These are phyloP conservation scores for Temnothorax unifasciatus DNA, from an alignment of 2,888 invertebrate genomes.

Conservation along the genomic window DNA sequence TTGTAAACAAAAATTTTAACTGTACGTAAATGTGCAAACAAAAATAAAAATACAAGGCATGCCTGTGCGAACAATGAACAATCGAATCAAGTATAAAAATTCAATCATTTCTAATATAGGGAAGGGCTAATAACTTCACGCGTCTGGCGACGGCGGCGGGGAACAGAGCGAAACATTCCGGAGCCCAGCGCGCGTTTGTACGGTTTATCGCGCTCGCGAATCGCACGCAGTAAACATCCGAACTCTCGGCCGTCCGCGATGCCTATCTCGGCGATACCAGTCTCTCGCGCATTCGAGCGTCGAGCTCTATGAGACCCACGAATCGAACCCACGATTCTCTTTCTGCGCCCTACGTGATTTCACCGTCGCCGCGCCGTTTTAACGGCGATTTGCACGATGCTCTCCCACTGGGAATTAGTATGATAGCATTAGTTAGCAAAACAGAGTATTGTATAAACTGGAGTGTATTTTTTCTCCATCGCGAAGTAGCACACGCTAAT, in stretches of 20 bases:
- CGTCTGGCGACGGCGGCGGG: neutral
- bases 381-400: neutral
- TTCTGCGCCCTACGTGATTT: neutral
- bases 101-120: too few species aligned
- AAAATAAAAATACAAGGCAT: too few species aligned
- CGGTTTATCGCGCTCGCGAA: conserved; percentile 67
- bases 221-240: conserved; percentile 62
- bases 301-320: neutral
- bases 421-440: neutral
- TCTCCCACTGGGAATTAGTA: neutral
- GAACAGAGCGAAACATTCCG: conserved; percentile 58
- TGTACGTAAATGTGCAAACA: too few species aligned
- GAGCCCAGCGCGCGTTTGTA: conserved; percentile 59
- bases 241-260: conserved; percentile 35
- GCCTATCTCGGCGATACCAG: conserved; percentile 30
- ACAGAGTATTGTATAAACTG: neutral
- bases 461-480: neutral
- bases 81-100: too few species aligned
- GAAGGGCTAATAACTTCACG: too few species aligned
- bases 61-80: too few species aligned
- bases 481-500: neutral
- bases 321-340: conserved; percentile 13
- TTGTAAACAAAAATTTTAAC: too few species aligned
- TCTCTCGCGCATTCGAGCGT: neutral
- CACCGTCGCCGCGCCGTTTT: neutral